phyloP scores from a whole-genome alignment of 2,797 vertebrate genomes.

The Tadarida brasiliensis region DNA sequence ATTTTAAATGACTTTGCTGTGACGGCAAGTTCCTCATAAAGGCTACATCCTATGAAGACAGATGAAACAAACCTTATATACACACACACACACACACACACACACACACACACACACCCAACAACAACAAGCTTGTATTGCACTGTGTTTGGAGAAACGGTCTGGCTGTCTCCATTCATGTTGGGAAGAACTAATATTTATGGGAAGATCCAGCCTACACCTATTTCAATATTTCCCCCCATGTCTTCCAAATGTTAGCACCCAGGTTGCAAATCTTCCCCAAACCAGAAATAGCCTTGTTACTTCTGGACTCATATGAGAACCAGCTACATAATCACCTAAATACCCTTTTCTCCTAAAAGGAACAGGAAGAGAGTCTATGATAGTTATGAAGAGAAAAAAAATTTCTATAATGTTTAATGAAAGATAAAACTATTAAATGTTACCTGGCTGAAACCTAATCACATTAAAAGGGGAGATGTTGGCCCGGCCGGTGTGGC shows the following conservation, averaged over 20 bases:
- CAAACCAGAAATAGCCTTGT: neutral
- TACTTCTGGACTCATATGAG: neutral
- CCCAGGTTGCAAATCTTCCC: neutral
- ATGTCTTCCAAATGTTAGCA: neutral
- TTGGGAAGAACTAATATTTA: neutral
- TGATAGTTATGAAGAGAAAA: neutral
- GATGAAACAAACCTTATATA: neutral
- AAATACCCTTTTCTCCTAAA: neutral
- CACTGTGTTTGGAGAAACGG: neutral
- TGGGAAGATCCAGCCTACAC: neutral
- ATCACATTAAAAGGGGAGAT: neutral
- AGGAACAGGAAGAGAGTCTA: neutral
- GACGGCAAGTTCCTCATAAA: slow-evolving; percentile 40
- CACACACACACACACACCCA: too few species aligned
- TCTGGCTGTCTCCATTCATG: neutral
- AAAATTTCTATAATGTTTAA: neutral
- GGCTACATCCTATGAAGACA: slow-evolving; percentile 55
- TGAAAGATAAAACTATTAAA: slow-evolving; percentile 22
- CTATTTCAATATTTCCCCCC: neutral
- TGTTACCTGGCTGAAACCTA: neutral
- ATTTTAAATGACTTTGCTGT: slow-evolving; percentile 74
- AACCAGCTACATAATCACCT: neutral
- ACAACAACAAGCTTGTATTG: neutral
- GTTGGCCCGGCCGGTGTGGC: neutral
- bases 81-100: too few species aligned